A percentile compares a stretch with the other conserved stretches of the same genome.
phyloP scores from a whole-genome alignment of 1,140 invertebrate species.

The Drosophila paulistorum region DNA sequence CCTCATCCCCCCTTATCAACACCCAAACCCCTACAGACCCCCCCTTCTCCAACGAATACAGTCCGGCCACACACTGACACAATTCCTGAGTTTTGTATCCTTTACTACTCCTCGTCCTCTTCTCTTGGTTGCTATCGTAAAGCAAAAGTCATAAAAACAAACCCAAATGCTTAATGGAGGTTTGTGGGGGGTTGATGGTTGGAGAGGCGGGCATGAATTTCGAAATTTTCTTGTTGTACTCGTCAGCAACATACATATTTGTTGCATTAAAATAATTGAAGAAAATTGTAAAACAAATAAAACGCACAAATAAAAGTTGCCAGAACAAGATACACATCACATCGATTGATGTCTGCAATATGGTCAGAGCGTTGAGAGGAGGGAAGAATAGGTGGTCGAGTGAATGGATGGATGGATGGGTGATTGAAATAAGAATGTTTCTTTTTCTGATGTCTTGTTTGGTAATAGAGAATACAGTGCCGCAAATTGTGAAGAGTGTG shows the following conservation, averaged over 20 bases:
- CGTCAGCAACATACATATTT: conserved; percentile 65
- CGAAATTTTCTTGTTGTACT: conserved; percentile 46
- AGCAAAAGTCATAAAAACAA: conserved; percentile 73
- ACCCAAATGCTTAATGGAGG: conserved; percentile 20
- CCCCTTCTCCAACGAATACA: background rate
- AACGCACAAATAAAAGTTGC: conserved; percentile 35
- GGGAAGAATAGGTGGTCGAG: background rate
- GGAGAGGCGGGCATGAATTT: conserved; percentile 36
- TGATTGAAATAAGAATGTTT: conserved; percentile 14
- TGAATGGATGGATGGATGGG: conserved; percentile 3
- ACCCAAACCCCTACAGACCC: background rate
- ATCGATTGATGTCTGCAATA: conserved; percentile 6
- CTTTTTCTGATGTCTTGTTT: background rate
- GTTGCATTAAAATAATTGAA: conserved; percentile 80
- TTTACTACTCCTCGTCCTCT: conserved; percentile 21
- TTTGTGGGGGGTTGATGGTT: no score
- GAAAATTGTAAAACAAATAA: conserved; percentile 74
- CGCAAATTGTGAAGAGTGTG: background rate
- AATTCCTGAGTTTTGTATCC: conserved; percentile 46
- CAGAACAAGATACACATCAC: conserved; percentile 3
- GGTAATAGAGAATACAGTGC: background rate
- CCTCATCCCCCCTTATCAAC: background rate
- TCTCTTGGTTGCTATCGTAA: conserved; percentile 48
- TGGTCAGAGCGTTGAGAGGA: background rate
- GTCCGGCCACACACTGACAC: conserved; percentile 26